These are phyloP conservation scores for Hydropsyche betteni DNA, from an alignment of 2,888 invertebrate genomes.

Conservation along the genomic window DNA sequence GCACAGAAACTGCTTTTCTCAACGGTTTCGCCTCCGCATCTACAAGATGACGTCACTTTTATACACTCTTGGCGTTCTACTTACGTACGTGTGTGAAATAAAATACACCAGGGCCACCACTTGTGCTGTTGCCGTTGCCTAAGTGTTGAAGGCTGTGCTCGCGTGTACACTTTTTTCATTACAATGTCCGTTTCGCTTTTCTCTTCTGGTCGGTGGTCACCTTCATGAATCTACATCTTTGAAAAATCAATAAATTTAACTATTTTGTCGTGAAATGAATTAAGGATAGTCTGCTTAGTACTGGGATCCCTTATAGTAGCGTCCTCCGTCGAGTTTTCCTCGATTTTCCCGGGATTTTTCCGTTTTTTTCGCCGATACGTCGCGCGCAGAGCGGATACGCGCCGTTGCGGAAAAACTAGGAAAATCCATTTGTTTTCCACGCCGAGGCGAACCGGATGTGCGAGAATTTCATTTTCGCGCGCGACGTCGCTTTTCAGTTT, in stretches of 20 bases:
- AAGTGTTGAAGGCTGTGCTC: no score
- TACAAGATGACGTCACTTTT: constrained; percentile 19
- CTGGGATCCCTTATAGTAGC: neutral
- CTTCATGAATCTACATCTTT: no score
- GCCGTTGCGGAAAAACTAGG: constrained; percentile 15
- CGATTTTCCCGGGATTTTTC: neutral
- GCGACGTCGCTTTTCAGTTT: constrained; percentile 22
- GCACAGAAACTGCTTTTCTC: constrained; percentile 39
- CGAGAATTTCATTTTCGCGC: constrained; percentile 27
- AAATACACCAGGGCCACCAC: no score
- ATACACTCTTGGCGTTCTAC: neutral
- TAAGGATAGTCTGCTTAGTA: no score
- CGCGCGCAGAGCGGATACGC: neutral
- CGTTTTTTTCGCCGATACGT: neutral
- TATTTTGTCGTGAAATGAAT: no score
- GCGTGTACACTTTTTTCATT: no score
- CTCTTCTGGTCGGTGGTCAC: no score
- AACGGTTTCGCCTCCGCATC: neutral
- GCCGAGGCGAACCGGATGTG: constrained; percentile 14
- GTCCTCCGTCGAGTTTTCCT: neutral
- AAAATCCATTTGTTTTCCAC: constrained; percentile 32
- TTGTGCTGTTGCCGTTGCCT: no score
- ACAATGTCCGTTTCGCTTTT: no score
- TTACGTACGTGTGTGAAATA: no score
- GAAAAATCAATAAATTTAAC: no score